These are phyloP conservation scores for Martes martes DNA, from an alignment of 2,113 vertebrate genomes.

Conservation along the genomic window DNA sequence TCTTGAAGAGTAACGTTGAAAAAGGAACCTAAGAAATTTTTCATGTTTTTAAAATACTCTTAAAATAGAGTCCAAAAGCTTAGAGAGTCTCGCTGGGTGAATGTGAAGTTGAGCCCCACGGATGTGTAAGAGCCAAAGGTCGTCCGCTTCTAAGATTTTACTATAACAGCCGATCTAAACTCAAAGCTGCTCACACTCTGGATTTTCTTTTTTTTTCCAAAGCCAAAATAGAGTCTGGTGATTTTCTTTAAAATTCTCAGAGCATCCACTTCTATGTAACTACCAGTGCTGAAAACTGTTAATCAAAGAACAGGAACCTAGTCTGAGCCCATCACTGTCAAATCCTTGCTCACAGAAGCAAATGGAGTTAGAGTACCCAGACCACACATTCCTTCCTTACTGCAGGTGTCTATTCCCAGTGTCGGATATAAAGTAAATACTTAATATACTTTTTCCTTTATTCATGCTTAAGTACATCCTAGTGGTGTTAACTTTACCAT, in stretches of 20 bases:
- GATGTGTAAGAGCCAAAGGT: neutral
- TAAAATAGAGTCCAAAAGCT: neutral
- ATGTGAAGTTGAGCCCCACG: neutral
- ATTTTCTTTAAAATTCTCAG: conserved; percentile 59
- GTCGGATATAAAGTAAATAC: neutral
- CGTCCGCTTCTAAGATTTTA: neutral
- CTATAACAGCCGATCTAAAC: neutral
- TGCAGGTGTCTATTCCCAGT: neutral
- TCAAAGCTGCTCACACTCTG: neutral
- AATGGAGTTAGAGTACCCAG: neutral
- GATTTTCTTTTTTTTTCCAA: neutral
- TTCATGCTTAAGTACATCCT: conserved; percentile 25
- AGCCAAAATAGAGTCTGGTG: conserved; percentile 7
- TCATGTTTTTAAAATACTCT: conserved; percentile 28
- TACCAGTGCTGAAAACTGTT: conserved; percentile 42
- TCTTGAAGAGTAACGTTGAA: neutral
- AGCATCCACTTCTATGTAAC: conserved; percentile 15
- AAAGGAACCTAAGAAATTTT: neutral
- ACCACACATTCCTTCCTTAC: neutral
- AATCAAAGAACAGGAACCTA: neutral
- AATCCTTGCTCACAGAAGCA: neutral
- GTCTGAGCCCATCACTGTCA: neutral
- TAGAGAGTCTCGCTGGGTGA: neutral
- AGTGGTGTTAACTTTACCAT: neutral
- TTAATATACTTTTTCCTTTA: neutral